Evolutionary conservation across 2,797 vertebrate species (phyloP), one percentile per base, ranked within the genome.

Genomic region (Premnoplex brunnescens): DNA sequence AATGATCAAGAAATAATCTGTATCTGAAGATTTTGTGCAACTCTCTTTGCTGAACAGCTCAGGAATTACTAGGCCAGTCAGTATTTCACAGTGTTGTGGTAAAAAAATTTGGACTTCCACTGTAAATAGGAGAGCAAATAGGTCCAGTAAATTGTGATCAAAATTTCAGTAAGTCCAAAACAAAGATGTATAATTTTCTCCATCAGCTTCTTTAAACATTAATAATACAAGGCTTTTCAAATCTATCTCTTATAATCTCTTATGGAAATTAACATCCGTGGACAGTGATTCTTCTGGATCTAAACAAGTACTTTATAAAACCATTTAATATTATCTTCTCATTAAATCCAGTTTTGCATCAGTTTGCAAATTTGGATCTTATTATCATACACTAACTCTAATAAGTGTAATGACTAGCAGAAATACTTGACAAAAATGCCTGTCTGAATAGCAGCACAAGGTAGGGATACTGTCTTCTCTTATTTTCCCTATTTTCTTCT

Each of bases 401-500:
- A 43, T 5, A 82, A 44, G 14, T 94, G 87, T 90, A 85, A 54
- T 17, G 67, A 74, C 59, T 95, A 66, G 63, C 80, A 95, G 76
- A 95, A 95, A 95, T 81, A 87, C 87, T 95, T 92, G 71, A 91
- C n/a, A 81, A 92, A 63, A 92, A 72, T 92, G 77, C 49, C 59
- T 28, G 27, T 93, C 12, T 92, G 36, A 86, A 94, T 44, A 81
- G 51, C 58, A 82, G 14, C 34, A 71, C 16, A 85, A 62, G 62
- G 58, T 23, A 84, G 78, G 12, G 34, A 74, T 75, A 28, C 39
- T 74, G 27, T 28, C 18, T 28, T 21, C 41, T 74, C 7, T 58
- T 69, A 56, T 60, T 85, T 80, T 80, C 89, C n/a, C 6, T 76
- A 22, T n/a, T 85, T 85, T 84, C 83, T 92, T 72, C 72, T 85